Percentiles rank a stretch among this genome's conserved stretches.
Conservation (phyloP, 53 echinoderm and acorn worm species). For the Temnopleurus reevesii region DNA sequence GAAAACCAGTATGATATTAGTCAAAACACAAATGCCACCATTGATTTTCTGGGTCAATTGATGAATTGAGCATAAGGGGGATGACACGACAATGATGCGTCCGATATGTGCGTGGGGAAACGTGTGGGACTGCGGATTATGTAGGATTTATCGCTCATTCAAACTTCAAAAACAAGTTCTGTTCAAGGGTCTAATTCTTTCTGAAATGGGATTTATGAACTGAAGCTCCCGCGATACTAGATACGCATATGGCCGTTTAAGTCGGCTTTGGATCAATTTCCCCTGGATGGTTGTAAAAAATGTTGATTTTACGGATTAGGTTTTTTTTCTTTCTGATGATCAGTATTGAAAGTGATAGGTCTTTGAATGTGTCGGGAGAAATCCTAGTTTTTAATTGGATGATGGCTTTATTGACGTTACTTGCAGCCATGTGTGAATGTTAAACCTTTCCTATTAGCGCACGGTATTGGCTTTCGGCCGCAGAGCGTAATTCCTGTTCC, state of each 20-base stretch:
- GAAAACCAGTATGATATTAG: no score
- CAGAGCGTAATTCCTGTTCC: background rate
- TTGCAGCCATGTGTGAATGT: slow-evolving; percentile 24
- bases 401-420: background rate
- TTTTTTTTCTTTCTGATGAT: background rate
- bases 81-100: slow-evolving; percentile 12
- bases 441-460: background rate
- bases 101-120: background rate
- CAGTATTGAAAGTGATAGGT: background rate
- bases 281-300: background rate
- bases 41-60: background rate
- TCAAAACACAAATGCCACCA: background rate
- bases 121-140: background rate
- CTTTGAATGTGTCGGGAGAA: background rate
- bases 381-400: background rate
- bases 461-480: background rate
- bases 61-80: background rate
- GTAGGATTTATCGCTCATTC: background rate
- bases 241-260: background rate
- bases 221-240: slow-evolving; percentile 15
- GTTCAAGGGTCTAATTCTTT: background rate
- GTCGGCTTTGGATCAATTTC: background rate
- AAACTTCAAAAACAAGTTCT: background rate
- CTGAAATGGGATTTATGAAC: background rate
- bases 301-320: slow-evolving; percentile 4